Conservation (phyloP, 1,140 invertebrate genomes). For the Ephestia elutella region DNA sequence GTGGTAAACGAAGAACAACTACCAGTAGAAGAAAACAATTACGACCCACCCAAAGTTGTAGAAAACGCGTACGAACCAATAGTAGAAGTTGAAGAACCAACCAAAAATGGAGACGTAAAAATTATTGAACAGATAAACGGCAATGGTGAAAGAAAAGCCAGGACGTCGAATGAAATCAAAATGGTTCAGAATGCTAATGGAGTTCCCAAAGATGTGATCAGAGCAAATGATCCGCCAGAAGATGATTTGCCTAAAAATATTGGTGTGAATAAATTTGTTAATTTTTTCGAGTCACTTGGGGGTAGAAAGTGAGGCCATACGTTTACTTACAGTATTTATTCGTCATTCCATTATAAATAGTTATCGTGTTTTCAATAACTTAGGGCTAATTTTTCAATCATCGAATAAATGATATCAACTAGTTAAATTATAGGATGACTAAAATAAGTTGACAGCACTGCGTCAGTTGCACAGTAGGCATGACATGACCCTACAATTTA, state of each 20-base stretch:
- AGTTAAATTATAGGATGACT: background rate
- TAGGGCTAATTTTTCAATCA: too few species aligned
- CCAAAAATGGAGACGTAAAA: constrained; percentile 13
- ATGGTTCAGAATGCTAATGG: constrained; percentile 52
- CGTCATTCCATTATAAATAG: constrained; percentile 10
- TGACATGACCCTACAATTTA: too few species aligned
- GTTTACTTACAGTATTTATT: constrained; percentile 10
- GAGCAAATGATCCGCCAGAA: constrained; percentile 64
- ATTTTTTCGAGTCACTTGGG: constrained; percentile 66
- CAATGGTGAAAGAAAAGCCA: constrained; percentile 33
- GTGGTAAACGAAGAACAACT: background rate
- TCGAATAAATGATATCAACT: background rate
- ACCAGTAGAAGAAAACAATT: background rate
- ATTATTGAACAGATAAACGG: constrained; percentile 19
- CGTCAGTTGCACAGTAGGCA: too few species aligned
- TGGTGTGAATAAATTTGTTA: constrained; percentile 67
- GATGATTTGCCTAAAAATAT: constrained; percentile 69
- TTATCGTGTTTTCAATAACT: background rate
- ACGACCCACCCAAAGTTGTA: background rate
- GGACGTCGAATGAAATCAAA: constrained; percentile 64
- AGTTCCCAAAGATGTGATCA: constrained; percentile 57
- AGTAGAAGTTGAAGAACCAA: background rate
- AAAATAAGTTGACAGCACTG: too few species aligned
- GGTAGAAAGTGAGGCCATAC: constrained; percentile 51
- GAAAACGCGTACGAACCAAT: constrained; percentile 8